These are phyloP conservation scores for Taenioides sp. DNA, from an alignment of 2,797 vertebrate genomes.

Conservation along the genomic window DNA sequence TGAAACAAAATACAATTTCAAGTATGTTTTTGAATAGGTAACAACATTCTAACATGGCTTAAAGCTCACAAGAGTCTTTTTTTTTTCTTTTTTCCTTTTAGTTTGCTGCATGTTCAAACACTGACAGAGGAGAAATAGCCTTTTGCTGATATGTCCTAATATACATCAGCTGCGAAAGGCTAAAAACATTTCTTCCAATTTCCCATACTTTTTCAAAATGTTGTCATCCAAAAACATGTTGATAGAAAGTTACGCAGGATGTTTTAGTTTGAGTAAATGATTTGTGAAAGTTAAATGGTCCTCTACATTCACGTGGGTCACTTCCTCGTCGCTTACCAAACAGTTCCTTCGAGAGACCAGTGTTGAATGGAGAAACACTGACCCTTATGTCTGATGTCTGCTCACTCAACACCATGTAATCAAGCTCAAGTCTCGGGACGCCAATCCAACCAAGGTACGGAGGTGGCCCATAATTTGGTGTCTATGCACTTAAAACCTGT, in stretches of 20 bases:
- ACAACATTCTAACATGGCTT: too few relatives aligned
- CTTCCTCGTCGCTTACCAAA: slow-evolving; percentile 23
- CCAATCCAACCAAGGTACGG: slow-evolving; percentile 45
- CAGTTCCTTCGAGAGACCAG: neutral
- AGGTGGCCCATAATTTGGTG: slow-evolving; percentile 51
- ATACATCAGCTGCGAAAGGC: too few relatives aligned
- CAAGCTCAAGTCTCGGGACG: slow-evolving; percentile 43
- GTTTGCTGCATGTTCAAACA: too few relatives aligned
- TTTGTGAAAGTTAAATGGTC: slow-evolving; percentile 21
- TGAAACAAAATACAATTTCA: too few relatives aligned
- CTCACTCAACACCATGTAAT: slow-evolving; percentile 52
- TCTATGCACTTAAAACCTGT: slow-evolving; percentile 32
- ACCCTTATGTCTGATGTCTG: slow-evolving; percentile 21
- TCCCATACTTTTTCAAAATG: too few relatives aligned
- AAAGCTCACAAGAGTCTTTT: too few relatives aligned
- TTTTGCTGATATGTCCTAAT: too few relatives aligned
- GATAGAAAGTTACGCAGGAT: neutral
- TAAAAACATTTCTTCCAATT: too few relatives aligned
- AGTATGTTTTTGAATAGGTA: too few relatives aligned
- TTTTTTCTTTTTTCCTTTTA: too few relatives aligned
- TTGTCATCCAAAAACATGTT: neutral
- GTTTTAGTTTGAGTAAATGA: slow-evolving; percentile 4
- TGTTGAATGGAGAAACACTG: slow-evolving; percentile 42
- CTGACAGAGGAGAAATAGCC: too few relatives aligned
- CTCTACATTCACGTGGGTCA: slow-evolving; percentile 18